Conservation (phyloP, 2,888 invertebrate genomes). For the Caenorhabditis macrosperma region DNA sequence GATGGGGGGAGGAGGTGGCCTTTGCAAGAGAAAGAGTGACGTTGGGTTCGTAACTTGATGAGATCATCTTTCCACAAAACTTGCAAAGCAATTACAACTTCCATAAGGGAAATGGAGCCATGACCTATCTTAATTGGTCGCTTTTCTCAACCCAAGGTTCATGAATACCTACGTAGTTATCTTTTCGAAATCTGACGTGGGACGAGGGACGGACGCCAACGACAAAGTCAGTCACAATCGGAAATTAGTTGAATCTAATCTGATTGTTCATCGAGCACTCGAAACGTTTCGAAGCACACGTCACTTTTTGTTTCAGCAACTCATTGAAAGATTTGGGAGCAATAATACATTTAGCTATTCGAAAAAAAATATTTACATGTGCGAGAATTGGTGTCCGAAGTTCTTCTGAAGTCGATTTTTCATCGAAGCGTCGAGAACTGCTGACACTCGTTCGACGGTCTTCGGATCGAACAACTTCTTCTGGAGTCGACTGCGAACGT, state of each 20-base stretch:
- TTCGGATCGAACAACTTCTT: slow-evolving; percentile 75
- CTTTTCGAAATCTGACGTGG: too few species aligned
- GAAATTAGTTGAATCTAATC: neutral
- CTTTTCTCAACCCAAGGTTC: too few species aligned
- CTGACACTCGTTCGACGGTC: slow-evolving; percentile 72
- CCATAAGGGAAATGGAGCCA: too few species aligned
- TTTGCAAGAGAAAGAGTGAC: slow-evolving; percentile 33
- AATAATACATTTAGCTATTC: slow-evolving; percentile 37
- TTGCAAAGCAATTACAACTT: neutral
- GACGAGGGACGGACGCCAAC: too few species aligned
- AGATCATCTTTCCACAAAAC: neutral
- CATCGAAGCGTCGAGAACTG: slow-evolving; percentile 68
- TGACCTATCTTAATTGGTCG: too few species aligned
- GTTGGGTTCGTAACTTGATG: neutral
- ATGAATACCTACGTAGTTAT: too few species aligned
- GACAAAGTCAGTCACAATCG: neutral
- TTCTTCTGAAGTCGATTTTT: slow-evolving; percentile 64
- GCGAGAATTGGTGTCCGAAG: slow-evolving; percentile 64
- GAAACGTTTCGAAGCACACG: neutral
- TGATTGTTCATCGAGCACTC: neutral
- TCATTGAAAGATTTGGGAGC: neutral
- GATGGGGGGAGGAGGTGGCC: neutral
- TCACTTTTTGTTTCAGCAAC: neutral
- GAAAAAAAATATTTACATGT: slow-evolving; percentile 56
- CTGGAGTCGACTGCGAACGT: slow-evolving; percentile 53